Evolutionary conservation across 2,888 invertebrate genomes (phyloP), one percentile per base, ranked within the genome.

Genomic region (Omphaloscelis lunosa): DNA sequence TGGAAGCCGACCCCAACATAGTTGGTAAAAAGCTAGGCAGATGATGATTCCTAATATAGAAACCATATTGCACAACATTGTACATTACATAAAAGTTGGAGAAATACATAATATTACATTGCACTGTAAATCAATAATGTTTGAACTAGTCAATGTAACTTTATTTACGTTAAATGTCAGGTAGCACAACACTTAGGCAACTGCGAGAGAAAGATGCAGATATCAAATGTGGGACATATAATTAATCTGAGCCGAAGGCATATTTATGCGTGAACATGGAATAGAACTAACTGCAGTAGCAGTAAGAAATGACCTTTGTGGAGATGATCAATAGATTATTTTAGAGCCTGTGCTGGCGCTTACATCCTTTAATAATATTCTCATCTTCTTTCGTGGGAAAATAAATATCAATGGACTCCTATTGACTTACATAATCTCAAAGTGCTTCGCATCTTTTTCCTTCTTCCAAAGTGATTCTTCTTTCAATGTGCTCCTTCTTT

Each of bases 161-260:
- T 62, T 70, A 73, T 80, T 73, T 67, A 73, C 73, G 66, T 53
- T 51, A 80, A 82, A 82, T 82, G 70, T 74, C 74, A 84, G 84
- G 58, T 66, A 53, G 15, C 45, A 65, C 59, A 78, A 59, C 29
- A 48, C 41, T 69, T 69, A 69, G 15, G 67, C 69, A 70, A 77
- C 61, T 48, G 45, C 58, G 53, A 58, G 66, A 39, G 45, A 70
- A 80, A 59, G 72, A 84, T 53, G 29, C 34, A 34, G 39, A 5
- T 75, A 20, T 27, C 7, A 61, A 51, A 82, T 84, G 45, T 84
- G 12, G 72, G 69, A 80, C 72, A 72, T 17, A 53, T 0, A 69
- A 51, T 45, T 39, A 20, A 58, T 71, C 20, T 83, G 8, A 41
- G 51, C 65, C 53, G 17, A 53, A 77, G 12, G 2, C 27, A 56